phyloP scores from a whole-genome alignment of 2,113 vertebrate species.

The Siniperca knerii region DNA sequence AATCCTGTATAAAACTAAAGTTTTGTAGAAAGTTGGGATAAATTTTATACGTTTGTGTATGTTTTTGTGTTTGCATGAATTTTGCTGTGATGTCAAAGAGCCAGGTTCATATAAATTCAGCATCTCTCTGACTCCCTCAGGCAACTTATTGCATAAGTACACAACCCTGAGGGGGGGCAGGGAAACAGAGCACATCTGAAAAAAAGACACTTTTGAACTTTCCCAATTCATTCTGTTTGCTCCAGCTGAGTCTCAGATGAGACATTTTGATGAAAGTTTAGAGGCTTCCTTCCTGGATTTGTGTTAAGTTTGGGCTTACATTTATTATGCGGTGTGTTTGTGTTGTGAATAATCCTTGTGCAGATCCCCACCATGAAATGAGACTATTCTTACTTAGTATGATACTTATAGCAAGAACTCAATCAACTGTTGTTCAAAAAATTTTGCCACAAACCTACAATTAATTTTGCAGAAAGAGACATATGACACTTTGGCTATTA shows the following conservation, averaged over 20 bases:
- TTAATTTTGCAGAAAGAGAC: neutral
- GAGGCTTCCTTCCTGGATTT: neutral
- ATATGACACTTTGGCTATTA: neutral
- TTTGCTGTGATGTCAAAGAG: slow-evolving; percentile 59
- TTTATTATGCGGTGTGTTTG: neutral
- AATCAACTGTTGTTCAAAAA: neutral
- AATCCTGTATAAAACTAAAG: slow-evolving; percentile 17
- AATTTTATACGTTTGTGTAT: slow-evolving; percentile 11
- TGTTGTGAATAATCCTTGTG: neutral
- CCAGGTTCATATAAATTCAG: slow-evolving; percentile 59
- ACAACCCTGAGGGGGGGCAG: slow-evolving; percentile 43
- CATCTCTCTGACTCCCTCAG: slow-evolving; percentile 59
- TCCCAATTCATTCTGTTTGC: slow-evolving; percentile 14
- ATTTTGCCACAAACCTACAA: neutral
- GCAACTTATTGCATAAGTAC: slow-evolving; percentile 57
- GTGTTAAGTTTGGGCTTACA: neutral
- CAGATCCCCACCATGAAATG: neutral
- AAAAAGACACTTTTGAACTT: slow-evolving; percentile 47
- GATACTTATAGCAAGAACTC: neutral
- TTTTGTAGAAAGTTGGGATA: slow-evolving; percentile 40
- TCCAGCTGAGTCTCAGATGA: slow-evolving; percentile 21
- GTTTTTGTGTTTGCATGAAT: slow-evolving; percentile 40
- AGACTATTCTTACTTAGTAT: neutral
- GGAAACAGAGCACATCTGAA: slow-evolving; percentile 5
- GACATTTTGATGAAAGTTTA: slow-evolving; percentile 19